Evolutionary conservation across 2,113 vertebrate genomes (phyloP).

Genomic region (Callaeas wilsoni): DNA sequence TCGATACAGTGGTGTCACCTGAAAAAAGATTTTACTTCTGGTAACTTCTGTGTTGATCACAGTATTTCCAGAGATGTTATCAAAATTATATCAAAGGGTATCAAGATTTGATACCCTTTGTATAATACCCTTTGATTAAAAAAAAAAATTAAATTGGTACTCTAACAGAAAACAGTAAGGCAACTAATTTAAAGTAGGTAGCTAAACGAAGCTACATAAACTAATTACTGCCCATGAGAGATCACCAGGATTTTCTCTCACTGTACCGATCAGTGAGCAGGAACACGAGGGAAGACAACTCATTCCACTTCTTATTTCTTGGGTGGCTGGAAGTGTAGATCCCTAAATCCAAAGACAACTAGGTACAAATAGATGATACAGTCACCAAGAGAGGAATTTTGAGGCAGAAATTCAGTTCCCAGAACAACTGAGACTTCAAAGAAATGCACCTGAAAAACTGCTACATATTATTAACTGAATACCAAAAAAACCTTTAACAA

Average conservation of each 20-base stretch:
- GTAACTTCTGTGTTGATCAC: not conserved
- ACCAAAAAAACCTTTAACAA: not conserved
- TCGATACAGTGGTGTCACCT: not conserved
- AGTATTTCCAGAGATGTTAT: not conserved
- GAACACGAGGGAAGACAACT: not conserved
- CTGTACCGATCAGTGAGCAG: not conserved
- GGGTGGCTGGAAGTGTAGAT: not conserved
- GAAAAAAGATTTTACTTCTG: not conserved
- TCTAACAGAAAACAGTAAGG: not conserved
- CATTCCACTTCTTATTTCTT: not conserved
- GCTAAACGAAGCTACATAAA: not conserved
- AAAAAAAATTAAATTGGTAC: not conserved
- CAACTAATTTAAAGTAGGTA: not conserved
- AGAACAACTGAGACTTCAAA: slow-evolving; percentile 6
- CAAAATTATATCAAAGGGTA: not conserved
- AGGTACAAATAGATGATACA: not conserved
- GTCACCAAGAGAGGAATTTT: not conserved
- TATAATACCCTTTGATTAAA: not conserved
- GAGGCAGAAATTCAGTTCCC: not conserved
- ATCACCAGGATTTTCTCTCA: not conserved
- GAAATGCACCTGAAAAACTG: not conserved
- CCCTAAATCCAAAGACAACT: not conserved
- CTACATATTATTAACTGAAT: not conserved
- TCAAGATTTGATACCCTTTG: not conserved
- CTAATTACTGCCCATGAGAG: not conserved